Evolutionary conservation across 2,113 vertebrate genomes (phyloP).

Genomic region (Macquaria ambigua): DNA sequence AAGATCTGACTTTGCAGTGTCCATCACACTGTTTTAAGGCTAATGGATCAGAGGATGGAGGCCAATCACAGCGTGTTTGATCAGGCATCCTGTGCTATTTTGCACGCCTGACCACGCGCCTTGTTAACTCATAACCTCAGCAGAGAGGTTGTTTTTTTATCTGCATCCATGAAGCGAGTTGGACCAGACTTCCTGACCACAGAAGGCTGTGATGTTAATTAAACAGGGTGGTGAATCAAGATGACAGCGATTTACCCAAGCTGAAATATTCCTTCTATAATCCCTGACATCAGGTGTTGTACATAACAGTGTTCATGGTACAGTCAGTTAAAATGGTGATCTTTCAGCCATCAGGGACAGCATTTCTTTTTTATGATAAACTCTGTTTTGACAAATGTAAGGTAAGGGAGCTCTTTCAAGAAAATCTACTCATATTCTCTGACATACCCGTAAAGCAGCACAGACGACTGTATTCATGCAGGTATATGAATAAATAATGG

Average conservation of each 20-base stretch:
- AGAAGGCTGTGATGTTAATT: constrained; percentile 57
- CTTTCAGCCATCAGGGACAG: background rate
- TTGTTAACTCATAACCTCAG: constrained; percentile 55
- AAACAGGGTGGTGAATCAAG: constrained; percentile 13
- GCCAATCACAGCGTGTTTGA: constrained; percentile 56
- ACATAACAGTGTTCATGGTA: background rate
- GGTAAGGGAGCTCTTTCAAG: background rate
- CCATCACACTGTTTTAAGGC: constrained; percentile 60
- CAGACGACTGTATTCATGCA: constrained; percentile 56
- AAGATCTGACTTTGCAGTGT: constrained; percentile 46
- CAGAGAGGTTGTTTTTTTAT: constrained; percentile 36
- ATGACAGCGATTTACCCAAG: constrained; percentile 3
- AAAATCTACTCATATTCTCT: constrained; percentile 17
- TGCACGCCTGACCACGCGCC: constrained; percentile 39
- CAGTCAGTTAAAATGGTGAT: background rate
- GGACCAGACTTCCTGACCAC: constrained; percentile 6
- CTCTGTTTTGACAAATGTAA: background rate
- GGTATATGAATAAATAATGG: constrained; percentile 74
- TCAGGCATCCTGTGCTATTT: constrained; percentile 46
- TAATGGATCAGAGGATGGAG: constrained; percentile 58
- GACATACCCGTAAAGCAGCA: background rate
- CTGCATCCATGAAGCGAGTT: constrained; percentile 20
- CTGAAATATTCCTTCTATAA: constrained; percentile 10
- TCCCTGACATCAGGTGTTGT: constrained; percentile 6
- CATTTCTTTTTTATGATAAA: background rate